A percentile compares a stretch with the other conserved stretches of the same genome.
Evolutionary conservation across 2,888 invertebrate genomes (phyloP).

Genomic region (Acronicta alni): DNA sequence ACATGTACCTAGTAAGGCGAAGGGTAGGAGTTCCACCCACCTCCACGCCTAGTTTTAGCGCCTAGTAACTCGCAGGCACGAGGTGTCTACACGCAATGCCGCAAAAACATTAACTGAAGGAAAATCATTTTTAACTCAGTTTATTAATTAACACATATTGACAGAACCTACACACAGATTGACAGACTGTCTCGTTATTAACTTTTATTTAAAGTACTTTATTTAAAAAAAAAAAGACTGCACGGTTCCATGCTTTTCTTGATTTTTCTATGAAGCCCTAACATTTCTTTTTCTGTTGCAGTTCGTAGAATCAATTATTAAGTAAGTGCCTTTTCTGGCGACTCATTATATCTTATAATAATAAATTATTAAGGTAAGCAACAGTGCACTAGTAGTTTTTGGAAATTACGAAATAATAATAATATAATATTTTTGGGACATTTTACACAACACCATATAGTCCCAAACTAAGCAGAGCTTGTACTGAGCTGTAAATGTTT

Average conservation of each 20-base stretch:
- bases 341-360: too few relatives aligned
- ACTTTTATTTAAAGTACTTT: conserved; percentile 1
- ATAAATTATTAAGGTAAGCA: too few relatives aligned
- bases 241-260: conserved; percentile 1
- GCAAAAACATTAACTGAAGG: conserved; percentile 75
- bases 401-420: too few relatives aligned
- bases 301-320: not conserved
- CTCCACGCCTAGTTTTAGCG: conserved; percentile 80
- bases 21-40: conserved; percentile 73
- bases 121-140: conserved; percentile 64
- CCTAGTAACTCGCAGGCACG: conserved; percentile 78
- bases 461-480: too few relatives aligned
- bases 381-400: too few relatives aligned
- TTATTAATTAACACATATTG: conserved; percentile 50
- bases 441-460: too few relatives aligned
- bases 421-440: too few relatives aligned
- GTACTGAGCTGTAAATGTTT: too few relatives aligned
- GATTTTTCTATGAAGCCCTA: conserved; percentile 20
- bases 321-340: not conserved
- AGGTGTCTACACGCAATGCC: conserved; percentile 83
- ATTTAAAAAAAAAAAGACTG: too few relatives aligned
- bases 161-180: conserved; percentile 26
- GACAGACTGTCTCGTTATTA: conserved; percentile 27
- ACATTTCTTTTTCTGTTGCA: not conserved
- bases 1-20: conserved; percentile 72